Evolutionary conservation across 2,113 vertebrate genomes (phyloP).

Genomic region (Orientallactaga bullata): DNA sequence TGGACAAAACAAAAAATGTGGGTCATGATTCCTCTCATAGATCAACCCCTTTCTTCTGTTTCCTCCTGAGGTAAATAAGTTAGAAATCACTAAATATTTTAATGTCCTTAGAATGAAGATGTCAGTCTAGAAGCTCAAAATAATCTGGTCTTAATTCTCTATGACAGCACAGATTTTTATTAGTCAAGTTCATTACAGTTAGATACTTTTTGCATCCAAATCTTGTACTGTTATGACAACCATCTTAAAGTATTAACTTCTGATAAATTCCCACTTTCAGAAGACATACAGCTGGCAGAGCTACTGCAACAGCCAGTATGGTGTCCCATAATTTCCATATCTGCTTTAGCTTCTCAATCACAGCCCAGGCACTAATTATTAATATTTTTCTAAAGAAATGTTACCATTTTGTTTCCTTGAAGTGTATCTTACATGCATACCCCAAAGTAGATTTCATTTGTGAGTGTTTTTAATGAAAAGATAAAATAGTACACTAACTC

Average conservation of each 20-base stretch:
- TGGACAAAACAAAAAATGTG: background rate
- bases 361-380: conserved; percentile 48
- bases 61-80: background rate
- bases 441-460: conserved; percentile 5
- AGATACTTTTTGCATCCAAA: conserved; percentile 68
- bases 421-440: background rate
- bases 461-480: background rate
- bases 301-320: conserved; percentile 46
- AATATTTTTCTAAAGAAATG: conserved; percentile 46
- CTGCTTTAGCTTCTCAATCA: conserved; percentile 46
- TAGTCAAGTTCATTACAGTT: conserved; percentile 55
- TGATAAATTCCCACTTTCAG: conserved; percentile 65
- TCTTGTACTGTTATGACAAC: conserved; percentile 72
- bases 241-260: conserved; percentile 66
- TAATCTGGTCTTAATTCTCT: conserved; percentile 57
- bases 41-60: background rate
- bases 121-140: conserved; percentile 51
- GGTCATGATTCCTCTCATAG: background rate
- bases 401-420: conserved; percentile 37
- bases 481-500: background rate
- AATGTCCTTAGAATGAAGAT: conserved; percentile 36
- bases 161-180: background rate
- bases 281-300: conserved; percentile 71
- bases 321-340: conserved; percentile 73
- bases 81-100: background rate